Evolutionary conservation across 2,797 vertebrate genomes (phyloP), one percentile per base, ranked within the genome.

Genomic region (Catharus ustulatus): DNA sequence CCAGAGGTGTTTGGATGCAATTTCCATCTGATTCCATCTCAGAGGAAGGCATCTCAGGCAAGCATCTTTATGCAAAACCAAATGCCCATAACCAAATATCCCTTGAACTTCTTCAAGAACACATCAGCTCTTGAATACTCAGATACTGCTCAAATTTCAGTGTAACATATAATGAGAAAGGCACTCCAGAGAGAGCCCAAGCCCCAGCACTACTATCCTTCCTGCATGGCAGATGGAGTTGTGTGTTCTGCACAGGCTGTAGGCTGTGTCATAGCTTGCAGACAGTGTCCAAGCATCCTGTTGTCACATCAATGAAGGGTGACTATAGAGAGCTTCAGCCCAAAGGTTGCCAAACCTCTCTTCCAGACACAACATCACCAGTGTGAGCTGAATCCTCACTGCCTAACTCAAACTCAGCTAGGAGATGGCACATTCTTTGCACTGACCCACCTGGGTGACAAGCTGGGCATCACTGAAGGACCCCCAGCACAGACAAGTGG

Each of bases 231-330:
- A 73, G 48, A 57, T 4, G 27, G 42, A 84, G 36, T 58, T n/a
- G 10, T 8, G 11, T 42, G 22, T 59, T 80, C 62, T 55, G 52
- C 13, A 4, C 0, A 1, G 83, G 40, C 82, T 11, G 3, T 46
- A 55, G 27, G n/a, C 63, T 0, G 0, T 29, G 11, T 55, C 34
- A 13, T 0, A 1, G 27, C 49, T 86, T 55, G 32, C 29, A 86
- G 57, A 68, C 40, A 3, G 4, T 51, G 13, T 52, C 69, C 26
- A 51, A 49, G 34, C 17, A 67, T 34, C 29, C 24, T 6, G 0
- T 34, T 64, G 66, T 42, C 43, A 58, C 38, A 67, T 49, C 38
- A 63, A 6, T 46, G 54, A 52, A 64, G 30, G 16, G 24, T 55
- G 45, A 54, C 64, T 72, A 38, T 16, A 61, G 51, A 85, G 38